Evolutionary conservation across 2,888 invertebrate species (phyloP), one percentile per base, ranked within the genome.

Genomic region (Tipula lateralis): DNA sequence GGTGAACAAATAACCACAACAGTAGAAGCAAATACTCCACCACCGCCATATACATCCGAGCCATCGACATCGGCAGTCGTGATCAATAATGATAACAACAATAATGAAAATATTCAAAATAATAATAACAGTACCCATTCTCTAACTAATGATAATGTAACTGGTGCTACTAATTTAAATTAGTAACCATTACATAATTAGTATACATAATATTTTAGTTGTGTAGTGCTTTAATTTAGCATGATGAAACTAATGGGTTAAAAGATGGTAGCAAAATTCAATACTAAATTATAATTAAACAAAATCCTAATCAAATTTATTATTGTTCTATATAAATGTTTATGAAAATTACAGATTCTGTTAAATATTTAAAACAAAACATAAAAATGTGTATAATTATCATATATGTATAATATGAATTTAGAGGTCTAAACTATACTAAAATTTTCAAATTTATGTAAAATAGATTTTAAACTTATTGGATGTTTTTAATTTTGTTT

Each of bases 281-380:
- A 24, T 24, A 66, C 66, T 66, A 66, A 66, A 19, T 66, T 66
- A 24, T 50, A 19, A 50, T 50, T 50, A 50, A 5, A 19, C 19
- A 50, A 24, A 66, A 66, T 66, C 66, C 24, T 66, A 66, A 24
- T 66, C 66, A 66, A 66, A 66, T 66, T 66, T 66, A 66, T 66
- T 66, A 66, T 66, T 66, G 24, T 66, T 24, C 66, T 66, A 66
- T 66, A 66, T 66, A 66, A 66, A 66, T 66, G 66, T 66, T 66
- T 66, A 66, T 66, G 24, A 44, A 44, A 66, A 50, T 50, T 39
- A 39, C 39, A 39, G 13, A 44, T 44, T 44, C 19, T 66, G 66
- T 66, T 66, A 66, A 66, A 66, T 66, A 66, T 66, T 66, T 66
- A 6, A 66, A 66, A 24, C 9, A 44, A 44, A 44, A 32, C 32